phyloP scores from a whole-genome alignment of 2,113 vertebrate genomes.

The Puffinus mauretanicus region DNA sequence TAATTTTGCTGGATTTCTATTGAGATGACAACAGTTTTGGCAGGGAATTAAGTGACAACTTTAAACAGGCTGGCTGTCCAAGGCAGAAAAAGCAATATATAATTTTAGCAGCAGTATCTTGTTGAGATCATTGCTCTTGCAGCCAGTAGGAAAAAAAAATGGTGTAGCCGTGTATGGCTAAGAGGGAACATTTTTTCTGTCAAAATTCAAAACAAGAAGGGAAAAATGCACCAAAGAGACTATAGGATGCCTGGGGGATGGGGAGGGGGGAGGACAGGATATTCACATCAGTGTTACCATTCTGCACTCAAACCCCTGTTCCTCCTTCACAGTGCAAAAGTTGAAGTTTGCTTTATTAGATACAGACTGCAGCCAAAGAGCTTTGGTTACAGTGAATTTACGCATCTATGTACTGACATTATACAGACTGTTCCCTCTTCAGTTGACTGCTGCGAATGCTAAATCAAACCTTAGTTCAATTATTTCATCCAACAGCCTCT shows the following conservation, averaged over 20 bases:
- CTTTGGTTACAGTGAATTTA: background rate
- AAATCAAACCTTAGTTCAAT: background rate
- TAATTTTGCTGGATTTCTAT: background rate
- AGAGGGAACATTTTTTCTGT: background rate
- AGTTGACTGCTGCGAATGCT: background rate
- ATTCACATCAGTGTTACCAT: background rate
- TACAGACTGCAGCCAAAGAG: background rate
- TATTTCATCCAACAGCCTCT: background rate
- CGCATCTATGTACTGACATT: background rate
- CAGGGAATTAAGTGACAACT: constrained; percentile 50
- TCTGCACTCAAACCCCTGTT: background rate
- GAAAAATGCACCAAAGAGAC: background rate
- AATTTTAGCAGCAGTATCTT: constrained; percentile 53
- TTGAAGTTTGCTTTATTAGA: background rate
- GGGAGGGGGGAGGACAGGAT: background rate
- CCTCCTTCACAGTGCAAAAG: background rate
- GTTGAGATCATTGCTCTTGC: constrained; percentile 38
- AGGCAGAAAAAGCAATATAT: constrained; percentile 23
- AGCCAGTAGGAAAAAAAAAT: background rate
- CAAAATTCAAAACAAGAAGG: background rate
- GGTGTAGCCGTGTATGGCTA: background rate
- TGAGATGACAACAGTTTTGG: constrained; percentile 31
- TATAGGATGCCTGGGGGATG: background rate
- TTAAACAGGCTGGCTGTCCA: constrained; percentile 29
- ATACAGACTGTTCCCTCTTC: background rate